Percentiles rank a stretch among this genome's conserved stretches.
phyloP scores from a whole-genome alignment of 2,797 vertebrate species.

The Thamnophis elegans region DNA sequence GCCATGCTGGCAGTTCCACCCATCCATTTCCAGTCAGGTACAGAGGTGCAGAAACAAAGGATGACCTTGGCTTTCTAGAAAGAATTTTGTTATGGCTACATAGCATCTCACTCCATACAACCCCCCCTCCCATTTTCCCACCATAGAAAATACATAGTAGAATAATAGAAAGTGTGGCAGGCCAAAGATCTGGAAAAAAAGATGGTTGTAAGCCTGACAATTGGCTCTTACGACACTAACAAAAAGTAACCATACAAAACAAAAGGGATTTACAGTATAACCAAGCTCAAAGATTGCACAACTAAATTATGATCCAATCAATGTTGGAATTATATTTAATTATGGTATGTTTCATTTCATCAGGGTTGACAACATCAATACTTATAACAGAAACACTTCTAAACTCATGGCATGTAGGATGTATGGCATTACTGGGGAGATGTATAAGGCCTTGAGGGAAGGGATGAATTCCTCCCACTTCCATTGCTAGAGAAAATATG shows the following conservation, averaged over 20 bases:
- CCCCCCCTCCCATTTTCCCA: too few relatives aligned
- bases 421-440: not conserved
- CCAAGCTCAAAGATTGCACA: not conserved
- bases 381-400: not conserved
- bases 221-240: not conserved
- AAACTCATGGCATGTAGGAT: not conserved
- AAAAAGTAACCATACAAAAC: not conserved
- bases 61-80: too few relatives aligned
- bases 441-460: not conserved
- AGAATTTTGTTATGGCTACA: too few relatives aligned
- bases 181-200: too few relatives aligned
- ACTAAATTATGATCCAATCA: not conserved
- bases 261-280: not conserved
- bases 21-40: too few relatives aligned
- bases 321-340: not conserved
- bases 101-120: too few relatives aligned
- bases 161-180: too few relatives aligned
- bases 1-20: too few relatives aligned
- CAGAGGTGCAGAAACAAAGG: too few relatives aligned
- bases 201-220: too few relatives aligned
- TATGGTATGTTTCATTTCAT: not conserved
- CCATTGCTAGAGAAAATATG: not conserved
- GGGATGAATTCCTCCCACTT: not conserved
- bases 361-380: not conserved
- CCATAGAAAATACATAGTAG: too few relatives aligned